These are phyloP conservation scores for Burhinus oedicnemus DNA, from an alignment of 2,113 vertebrate genomes.

Conservation along the genomic window DNA sequence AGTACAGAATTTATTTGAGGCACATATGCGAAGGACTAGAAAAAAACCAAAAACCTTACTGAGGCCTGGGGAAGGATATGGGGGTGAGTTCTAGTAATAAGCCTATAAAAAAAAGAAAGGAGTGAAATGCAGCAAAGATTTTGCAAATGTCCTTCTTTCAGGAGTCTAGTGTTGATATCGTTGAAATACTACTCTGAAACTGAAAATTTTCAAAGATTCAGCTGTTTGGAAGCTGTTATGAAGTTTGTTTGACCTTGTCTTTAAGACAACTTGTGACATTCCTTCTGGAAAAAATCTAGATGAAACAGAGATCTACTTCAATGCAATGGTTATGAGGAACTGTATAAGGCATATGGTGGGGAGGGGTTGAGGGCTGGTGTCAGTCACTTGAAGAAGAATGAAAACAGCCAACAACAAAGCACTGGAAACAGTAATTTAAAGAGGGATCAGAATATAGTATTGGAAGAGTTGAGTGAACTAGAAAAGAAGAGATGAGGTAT, in stretches of 20 bases:
- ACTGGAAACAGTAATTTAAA: constrained; percentile 5
- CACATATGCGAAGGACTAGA: neutral
- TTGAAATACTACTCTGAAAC: neutral
- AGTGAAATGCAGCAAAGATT: neutral
- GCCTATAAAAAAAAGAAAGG: neutral
- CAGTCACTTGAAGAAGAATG: neutral
- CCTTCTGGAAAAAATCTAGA: neutral
- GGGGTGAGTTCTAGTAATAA: neutral
- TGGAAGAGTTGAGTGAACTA: neutral
- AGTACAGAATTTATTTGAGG: neutral
- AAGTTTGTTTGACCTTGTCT: neutral
- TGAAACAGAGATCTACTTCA: neutral
- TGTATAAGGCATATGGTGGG: neutral
- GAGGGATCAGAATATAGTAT: neutral
- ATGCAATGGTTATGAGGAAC: neutral
- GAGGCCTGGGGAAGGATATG: neutral
- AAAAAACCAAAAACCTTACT: neutral
- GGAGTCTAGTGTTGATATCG: neutral
- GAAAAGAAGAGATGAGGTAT: neutral
- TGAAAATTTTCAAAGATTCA: neutral
- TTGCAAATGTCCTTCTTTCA: neutral
- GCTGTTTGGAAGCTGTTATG: neutral
- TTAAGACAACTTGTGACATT: neutral
- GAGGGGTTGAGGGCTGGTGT: neutral
- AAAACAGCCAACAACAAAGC: neutral